phyloP scores from a whole-genome alignment of 2,113 vertebrate genomes.

The Chroicocephalus ridibundus region DNA sequence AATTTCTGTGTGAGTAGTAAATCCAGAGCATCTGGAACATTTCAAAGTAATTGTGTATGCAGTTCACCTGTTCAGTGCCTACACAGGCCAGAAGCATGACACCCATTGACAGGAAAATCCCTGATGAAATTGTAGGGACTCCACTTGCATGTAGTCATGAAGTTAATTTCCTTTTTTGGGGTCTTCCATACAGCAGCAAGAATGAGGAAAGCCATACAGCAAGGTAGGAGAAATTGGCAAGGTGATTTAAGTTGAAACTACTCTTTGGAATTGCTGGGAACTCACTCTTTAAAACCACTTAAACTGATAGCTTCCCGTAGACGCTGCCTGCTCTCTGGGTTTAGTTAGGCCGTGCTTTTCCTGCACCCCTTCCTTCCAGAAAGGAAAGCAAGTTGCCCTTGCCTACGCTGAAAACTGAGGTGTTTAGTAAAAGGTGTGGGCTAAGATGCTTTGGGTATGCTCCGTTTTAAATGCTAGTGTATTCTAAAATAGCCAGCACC shows the following conservation, averaged over 20 bases:
- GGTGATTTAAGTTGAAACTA: neutral
- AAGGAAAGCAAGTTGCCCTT: neutral
- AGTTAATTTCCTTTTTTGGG: neutral
- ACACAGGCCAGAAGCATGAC: neutral
- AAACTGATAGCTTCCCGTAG: neutral
- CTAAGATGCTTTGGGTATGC: neutral
- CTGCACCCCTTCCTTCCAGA: neutral
- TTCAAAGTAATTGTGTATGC: neutral
- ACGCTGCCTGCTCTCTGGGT: neutral
- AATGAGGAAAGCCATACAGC: neutral
- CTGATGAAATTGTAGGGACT: neutral
- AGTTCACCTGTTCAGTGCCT: neutral
- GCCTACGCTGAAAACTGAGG: neutral
- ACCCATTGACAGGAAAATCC: neutral
- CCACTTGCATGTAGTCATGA: neutral
- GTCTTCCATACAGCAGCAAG: neutral
- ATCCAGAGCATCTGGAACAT: conserved; percentile 23
- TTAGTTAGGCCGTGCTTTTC: neutral
- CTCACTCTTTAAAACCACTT: neutral
- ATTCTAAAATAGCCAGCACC: neutral
- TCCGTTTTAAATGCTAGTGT: neutral
- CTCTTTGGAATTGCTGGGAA: neutral
- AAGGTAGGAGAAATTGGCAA: neutral
- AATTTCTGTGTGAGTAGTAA: neutral
- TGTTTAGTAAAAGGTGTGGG: neutral